phyloP scores from a whole-genome alignment of 2,113 vertebrate genomes.

The Mugil cephalus region DNA sequence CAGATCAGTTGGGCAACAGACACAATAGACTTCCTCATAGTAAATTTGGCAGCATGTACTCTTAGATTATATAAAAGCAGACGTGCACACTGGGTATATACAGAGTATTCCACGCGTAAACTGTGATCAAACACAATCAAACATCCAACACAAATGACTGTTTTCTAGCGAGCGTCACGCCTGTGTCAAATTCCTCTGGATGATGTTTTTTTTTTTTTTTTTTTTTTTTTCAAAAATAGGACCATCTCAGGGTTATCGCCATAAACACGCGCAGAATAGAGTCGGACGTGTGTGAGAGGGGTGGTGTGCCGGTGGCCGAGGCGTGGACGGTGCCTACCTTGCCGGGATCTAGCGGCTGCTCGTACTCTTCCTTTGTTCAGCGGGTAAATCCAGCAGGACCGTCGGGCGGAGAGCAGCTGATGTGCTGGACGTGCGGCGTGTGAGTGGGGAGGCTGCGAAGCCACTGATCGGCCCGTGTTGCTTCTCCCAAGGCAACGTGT shows the following conservation, averaged over 20 bases:
- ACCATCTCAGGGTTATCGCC: neutral
- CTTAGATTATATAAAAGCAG: conserved; percentile 24
- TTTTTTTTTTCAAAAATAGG: too few species aligned
- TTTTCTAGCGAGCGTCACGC: too few species aligned
- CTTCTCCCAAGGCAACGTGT: conserved; percentile 88
- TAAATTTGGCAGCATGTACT: conserved; percentile 39
- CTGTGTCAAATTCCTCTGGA: conserved; percentile 50
- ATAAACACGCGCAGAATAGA: neutral
- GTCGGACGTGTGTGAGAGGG: neutral
- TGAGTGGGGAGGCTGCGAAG: conserved; percentile 64
- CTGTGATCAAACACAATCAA: neutral
- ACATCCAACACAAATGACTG: neutral
- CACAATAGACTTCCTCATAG: conserved; percentile 77
- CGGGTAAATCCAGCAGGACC: conserved; percentile 71
- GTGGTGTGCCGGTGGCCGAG: neutral
- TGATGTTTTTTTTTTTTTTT: neutral
- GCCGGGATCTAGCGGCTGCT: conserved; percentile 69
- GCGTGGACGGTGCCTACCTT: conserved; percentile 68
- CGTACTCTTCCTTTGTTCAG: conserved; percentile 76
- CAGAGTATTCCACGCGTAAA: neutral
- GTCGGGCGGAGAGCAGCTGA: conserved; percentile 59
- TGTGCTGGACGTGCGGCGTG: conserved; percentile 63
- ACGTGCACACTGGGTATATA: neutral
- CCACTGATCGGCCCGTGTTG: conserved; percentile 82
- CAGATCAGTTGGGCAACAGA: conserved; percentile 52